These are phyloP conservation scores for Poecilia velifera DNA, from an alignment of 2,797 vertebrate genomes.

Conservation along the genomic window DNA sequence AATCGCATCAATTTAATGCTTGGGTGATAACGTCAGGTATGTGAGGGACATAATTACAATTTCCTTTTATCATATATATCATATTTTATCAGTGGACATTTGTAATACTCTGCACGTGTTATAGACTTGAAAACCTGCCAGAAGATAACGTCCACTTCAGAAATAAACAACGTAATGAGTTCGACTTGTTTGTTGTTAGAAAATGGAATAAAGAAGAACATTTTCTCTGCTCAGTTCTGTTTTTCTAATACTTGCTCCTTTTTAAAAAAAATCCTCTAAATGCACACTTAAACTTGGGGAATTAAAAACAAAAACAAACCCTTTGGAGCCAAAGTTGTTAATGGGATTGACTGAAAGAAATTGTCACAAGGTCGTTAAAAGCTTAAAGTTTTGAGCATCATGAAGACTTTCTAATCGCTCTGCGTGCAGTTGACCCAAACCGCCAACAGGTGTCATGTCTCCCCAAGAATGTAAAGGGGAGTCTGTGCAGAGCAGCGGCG, in stretches of 20 bases:
- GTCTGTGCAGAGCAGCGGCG: conserved; percentile 61
- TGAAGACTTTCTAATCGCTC: background rate
- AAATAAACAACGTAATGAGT: background rate
- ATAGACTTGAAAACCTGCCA: background rate
- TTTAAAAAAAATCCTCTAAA: background rate
- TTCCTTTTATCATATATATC: background rate
- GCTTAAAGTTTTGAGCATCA: background rate
- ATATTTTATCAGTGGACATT: background rate
- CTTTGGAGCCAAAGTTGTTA: conserved; percentile 6
- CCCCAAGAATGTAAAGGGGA: conserved; percentile 25
- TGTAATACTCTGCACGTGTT: background rate
- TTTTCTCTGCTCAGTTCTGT: background rate
- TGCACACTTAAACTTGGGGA: background rate
- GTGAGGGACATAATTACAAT: background rate
- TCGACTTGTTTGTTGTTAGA: background rate
- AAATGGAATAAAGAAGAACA: background rate
- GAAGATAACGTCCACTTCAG: background rate
- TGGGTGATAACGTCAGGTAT: background rate
- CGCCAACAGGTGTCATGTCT: conserved; percentile 77
- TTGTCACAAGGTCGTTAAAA: background rate
- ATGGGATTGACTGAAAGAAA: background rate
- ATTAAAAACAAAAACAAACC: background rate
- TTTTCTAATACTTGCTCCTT: background rate
- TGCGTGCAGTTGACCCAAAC: conserved; percentile 64
- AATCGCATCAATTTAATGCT: background rate